Base-by-base conservation (phyloP, 2,797 vertebrate species). In the Falco columbarius region DNA sequence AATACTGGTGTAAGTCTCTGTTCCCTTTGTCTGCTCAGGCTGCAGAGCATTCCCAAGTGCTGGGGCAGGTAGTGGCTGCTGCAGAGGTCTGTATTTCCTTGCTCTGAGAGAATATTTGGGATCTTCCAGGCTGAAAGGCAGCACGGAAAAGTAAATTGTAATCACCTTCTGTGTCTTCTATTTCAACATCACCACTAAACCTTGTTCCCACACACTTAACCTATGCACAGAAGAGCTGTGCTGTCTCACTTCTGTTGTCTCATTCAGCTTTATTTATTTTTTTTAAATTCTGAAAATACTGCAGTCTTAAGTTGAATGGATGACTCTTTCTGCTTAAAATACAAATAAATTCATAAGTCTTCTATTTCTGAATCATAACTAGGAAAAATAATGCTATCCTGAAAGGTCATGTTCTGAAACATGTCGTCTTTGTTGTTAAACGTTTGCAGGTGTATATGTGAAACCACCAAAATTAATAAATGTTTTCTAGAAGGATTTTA, bases 321-420 rank as follows among this genome's bases (percentile, higher is more conserved):
- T 85, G 73, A 26, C 20, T 86, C 0, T 72, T 72, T 87, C 84
- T 81, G 61, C 79, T 81, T 89, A 36, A 94, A 87, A 56, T 56
- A 86, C 32, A 77, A 93, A 80, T 82, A 85, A 93, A 95, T 82
- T 70, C 49, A 65, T 92, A 88, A 81, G 54, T 74, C 81, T 86
- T 65, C 72, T 52, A n/a, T 62, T 95, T 56, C n/a, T 94, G 89
- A 91, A 30, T 95, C 94, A 66, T 36, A 83, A 26, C 30, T 75
- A 40, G 71, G 52, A 82, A 59, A 62, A 82, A 44, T 42, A 92
- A 55, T 21, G 56, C 55, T 82, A 9, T n/a, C 32, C 85, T 67
- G 52, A 51, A 87, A 93, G 89, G 68, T 80, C 32, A 8, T 21
- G 52, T 72, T 76, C 12, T 20, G 75, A 79, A 95, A 58, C 24